These are phyloP conservation scores for Homarus gammarus DNA, from an alignment of 2,888 invertebrate genomes.

Conservation along the genomic window DNA sequence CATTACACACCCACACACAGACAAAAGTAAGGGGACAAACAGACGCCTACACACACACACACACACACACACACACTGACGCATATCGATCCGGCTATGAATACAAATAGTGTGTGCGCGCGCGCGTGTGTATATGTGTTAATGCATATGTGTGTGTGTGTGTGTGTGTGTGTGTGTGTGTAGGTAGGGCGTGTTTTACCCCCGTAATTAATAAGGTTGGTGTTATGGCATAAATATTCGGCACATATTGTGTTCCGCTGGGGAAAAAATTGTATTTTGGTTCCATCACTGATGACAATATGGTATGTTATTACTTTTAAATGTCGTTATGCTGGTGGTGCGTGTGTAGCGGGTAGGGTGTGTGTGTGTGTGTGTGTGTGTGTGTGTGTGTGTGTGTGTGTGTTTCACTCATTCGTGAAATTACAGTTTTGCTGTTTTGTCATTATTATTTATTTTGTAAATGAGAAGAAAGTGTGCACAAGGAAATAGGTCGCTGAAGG, in stretches of 20 bases:
- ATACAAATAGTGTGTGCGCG: no score
- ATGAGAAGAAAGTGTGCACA: no score
- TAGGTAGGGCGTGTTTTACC: neutral
- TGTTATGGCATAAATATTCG: neutral
- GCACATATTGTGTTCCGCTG: neutral
- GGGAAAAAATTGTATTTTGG: neutral
- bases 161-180: no score
- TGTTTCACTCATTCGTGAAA: neutral
- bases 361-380: neutral
- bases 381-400: slow-evolving; percentile 8
- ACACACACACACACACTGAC: neutral
- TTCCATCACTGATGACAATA: neutral
- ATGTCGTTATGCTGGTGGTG: neutral
- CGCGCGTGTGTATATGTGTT: no score
- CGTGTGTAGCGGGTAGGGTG: neutral
- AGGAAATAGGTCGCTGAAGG: no score
- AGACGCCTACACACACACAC: neutral
- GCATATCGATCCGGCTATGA: no score
- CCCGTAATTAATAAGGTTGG: slow-evolving; percentile 4
- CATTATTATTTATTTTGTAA: no score
- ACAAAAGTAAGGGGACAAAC: no score
- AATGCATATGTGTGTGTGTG: no score
- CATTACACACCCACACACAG: no score
- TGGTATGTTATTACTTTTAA: neutral
- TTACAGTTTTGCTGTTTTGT: no score